Evolutionary conservation across 2,888 invertebrate species (phyloP).

Genomic region (Cantharis flavilabris): DNA sequence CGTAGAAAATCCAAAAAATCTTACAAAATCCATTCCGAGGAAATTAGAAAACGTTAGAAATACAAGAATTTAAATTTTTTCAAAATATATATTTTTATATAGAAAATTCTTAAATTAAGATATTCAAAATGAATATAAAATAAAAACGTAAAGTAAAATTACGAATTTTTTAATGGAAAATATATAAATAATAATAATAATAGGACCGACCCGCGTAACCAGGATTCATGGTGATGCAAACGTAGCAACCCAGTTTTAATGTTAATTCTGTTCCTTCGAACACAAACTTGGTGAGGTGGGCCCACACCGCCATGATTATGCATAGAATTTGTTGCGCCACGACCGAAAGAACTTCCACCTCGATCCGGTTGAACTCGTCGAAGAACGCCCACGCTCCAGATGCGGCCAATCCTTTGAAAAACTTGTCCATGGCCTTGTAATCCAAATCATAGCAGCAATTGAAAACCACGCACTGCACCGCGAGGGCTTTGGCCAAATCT

Average conservation of each 20-base stretch:
- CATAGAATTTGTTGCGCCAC: conserved; percentile 85
- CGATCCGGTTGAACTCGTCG: conserved; percentile 86
- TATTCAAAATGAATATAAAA: no score
- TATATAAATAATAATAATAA: no score
- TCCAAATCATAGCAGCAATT: conserved; percentile 87
- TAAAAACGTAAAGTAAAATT: no score
- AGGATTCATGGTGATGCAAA: conserved; percentile 81
- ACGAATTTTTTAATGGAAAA: no score
- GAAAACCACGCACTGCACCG: conserved; percentile 88
- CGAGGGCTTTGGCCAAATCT: conserved; percentile 89
- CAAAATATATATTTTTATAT: no score
- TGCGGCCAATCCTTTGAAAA: conserved; percentile 81
- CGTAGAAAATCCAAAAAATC: no score
- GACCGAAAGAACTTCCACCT: conserved; percentile 83
- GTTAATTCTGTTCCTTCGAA: conserved; percentile 77
- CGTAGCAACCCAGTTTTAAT: conserved; percentile 78
- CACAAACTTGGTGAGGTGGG: conserved; percentile 65
- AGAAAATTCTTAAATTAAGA: no score
- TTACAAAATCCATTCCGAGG: no score
- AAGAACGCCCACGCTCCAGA: conserved; percentile 89
- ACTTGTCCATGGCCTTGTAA: conserved; percentile 85
- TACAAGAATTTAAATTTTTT: no score
- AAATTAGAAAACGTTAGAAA: no score
- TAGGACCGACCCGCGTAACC: conserved; percentile 82
- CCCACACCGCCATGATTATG: conserved; percentile 76